Evolutionary conservation across 2,797 vertebrate species (phyloP).

Genomic region (Acanthopagrus latus): DNA sequence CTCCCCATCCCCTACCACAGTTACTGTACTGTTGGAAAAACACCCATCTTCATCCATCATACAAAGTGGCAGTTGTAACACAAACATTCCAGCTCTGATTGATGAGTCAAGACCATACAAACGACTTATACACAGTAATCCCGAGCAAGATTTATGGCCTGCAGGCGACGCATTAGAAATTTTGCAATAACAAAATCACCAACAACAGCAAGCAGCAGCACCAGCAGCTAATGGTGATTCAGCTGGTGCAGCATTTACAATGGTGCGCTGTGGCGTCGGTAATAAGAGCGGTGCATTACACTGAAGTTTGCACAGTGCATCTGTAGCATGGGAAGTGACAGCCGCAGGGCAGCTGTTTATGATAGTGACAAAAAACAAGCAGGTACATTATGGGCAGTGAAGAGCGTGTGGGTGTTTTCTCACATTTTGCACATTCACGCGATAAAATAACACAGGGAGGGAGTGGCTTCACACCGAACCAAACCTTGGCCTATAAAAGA

Average conservation of each 20-base stretch:
- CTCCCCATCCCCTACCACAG: conserved; percentile 29
- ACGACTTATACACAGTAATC: conserved; percentile 74
- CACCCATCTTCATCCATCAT: conserved; percentile 77
- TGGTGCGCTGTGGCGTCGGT: conserved; percentile 41
- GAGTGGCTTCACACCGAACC: conserved; percentile 55
- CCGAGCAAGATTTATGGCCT: conserved; percentile 72
- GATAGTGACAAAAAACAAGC: conserved; percentile 42
- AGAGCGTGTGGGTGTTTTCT: conserved; percentile 66
- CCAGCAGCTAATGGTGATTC: conserved; percentile 67
- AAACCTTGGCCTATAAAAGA: conserved; percentile 32
- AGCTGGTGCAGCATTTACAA: conserved; percentile 64
- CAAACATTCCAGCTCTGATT: conserved; percentile 78
- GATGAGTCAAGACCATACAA: conserved; percentile 76
- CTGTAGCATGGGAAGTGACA: conserved; percentile 49
- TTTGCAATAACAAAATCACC: conserved; percentile 73
- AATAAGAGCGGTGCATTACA: conserved; percentile 57
- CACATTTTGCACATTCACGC: conserved; percentile 64
- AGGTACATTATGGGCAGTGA: conserved; percentile 46
- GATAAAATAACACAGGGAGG: conserved; percentile 52
- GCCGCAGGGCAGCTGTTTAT: conserved; percentile 50
- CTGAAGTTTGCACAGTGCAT: conserved; percentile 38
- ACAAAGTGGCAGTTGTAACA: conserved; percentile 79
- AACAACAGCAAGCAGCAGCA: conserved; percentile 57
- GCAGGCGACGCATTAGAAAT: conserved; percentile 68
- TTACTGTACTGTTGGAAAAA: conserved; percentile 72